Percentiles rank a stretch among this genome's conserved stretches.
phyloP scores from a whole-genome alignment of 2,797 vertebrate species.

The Gymnoscopelus microlampas region DNA sequence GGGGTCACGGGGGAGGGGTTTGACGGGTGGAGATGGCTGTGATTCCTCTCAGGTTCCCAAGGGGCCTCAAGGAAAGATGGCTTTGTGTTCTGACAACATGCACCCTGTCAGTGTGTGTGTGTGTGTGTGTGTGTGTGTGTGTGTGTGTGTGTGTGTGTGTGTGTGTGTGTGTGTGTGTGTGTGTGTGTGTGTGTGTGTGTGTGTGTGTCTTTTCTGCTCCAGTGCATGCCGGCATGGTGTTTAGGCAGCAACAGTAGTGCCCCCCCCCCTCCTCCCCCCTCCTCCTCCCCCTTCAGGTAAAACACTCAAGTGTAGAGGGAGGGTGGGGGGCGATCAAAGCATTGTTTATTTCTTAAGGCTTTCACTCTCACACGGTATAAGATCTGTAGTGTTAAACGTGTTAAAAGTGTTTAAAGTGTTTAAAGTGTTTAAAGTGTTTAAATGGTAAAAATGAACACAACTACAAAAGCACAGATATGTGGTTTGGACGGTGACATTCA shows the following conservation, averaged over 20 bases:
- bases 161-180: conserved; percentile 33
- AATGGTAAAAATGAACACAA: too few species aligned
- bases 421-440: too few species aligned
- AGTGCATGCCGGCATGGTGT: conserved; percentile 72
- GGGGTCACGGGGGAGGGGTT: conserved; percentile 46
- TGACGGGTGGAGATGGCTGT: conserved; percentile 74
- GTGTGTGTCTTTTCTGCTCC: conserved; percentile 71
- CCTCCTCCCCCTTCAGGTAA: conserved; percentile 72
- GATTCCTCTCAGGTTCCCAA: conserved; percentile 80
- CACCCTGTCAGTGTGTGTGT: conserved; percentile 59
- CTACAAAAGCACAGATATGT: too few species aligned
- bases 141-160: conserved; percentile 43
- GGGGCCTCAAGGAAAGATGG: conserved; percentile 75
- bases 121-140: conserved; percentile 36
- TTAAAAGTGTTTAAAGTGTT: too few species aligned
- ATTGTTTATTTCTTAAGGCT: not conserved
- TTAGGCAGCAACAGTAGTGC: conserved; percentile 71
- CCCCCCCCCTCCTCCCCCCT: conserved; percentile 42
- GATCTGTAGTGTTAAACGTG: too few species aligned
- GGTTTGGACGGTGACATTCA: too few species aligned
- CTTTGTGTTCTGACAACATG: conserved; percentile 81
- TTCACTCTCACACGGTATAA: not conserved
- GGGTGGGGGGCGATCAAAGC: not conserved
- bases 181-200: conserved; percentile 39
- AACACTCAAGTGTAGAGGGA: conserved; percentile 58